These are phyloP conservation scores for Margaritifera margaritifera DNA, from an alignment of 2,888 invertebrate species.

Conservation along the genomic window DNA sequence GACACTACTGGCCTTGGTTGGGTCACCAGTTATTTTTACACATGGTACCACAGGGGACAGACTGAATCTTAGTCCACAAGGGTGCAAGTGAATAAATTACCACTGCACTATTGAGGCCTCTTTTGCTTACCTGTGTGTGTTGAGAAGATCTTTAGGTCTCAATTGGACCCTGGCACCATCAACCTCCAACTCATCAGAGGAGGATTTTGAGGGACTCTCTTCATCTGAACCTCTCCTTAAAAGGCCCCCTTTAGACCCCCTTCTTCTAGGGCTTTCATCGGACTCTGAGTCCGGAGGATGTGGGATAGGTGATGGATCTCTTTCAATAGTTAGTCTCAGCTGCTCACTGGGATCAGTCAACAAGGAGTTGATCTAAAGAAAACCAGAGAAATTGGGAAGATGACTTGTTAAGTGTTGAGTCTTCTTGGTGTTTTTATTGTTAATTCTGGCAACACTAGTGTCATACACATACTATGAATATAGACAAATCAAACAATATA, in stretches of 20 bases:
- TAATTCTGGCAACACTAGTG: too few relatives aligned
- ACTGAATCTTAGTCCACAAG: too few relatives aligned
- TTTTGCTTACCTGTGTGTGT: slow-evolving; percentile 23
- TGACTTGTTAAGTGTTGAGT: too few relatives aligned
- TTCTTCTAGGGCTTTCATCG: slow-evolving; percentile 58
- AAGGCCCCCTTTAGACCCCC: slow-evolving; percentile 15
- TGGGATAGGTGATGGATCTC: slow-evolving; percentile 84
- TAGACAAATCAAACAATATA: too few relatives aligned
- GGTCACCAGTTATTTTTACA: too few relatives aligned
- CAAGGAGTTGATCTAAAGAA: slow-evolving; percentile 63
- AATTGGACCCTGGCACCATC: slow-evolving; percentile 51
- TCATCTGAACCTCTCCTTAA: slow-evolving; percentile 18
- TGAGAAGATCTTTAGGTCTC: slow-evolving; percentile 40
- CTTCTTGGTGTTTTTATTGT: too few relatives aligned
- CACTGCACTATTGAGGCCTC: too few relatives aligned
- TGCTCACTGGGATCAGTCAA: slow-evolving; percentile 60
- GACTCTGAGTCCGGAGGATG: background rate
- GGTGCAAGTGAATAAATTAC: too few relatives aligned
- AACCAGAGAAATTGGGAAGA: too few relatives aligned
- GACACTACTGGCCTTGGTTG: too few relatives aligned
- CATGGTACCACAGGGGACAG: too few relatives aligned
- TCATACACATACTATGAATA: too few relatives aligned
- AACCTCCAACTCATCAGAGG: slow-evolving; percentile 34
- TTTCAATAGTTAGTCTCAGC: slow-evolving; percentile 87
- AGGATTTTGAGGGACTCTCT: slow-evolving; percentile 10